Percentiles rank a stretch among this genome's conserved stretches.
phyloP scores from a whole-genome alignment of 2,797 vertebrate species.

The Pachyuromys duprasi region DNA sequence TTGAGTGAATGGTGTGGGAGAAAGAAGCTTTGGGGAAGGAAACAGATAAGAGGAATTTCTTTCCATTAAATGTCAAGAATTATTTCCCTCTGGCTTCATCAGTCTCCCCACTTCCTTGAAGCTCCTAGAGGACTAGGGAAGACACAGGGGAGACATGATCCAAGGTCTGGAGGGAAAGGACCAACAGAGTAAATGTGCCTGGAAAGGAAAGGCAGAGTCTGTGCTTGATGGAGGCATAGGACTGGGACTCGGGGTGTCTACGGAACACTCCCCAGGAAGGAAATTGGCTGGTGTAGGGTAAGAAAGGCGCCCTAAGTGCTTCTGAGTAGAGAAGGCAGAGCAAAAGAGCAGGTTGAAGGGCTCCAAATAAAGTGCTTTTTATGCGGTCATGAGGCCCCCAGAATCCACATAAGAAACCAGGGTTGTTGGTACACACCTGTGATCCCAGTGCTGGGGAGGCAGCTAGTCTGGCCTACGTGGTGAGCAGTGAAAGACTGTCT shows the following conservation, averaged over 20 bases:
- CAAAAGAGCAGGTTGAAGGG: background rate
- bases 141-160: fast-evolving
- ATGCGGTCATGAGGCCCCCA: background rate
- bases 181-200: background rate
- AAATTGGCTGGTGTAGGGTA: background rate
- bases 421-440: background rate
- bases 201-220: background rate
- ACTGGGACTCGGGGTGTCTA: background rate
- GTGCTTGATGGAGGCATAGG: background rate
- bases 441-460: no score
- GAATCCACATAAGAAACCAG: background rate
- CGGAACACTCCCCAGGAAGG: background rate
- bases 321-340: background rate
- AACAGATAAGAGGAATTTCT: background rate
- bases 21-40: background rate
- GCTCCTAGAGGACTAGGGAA: background rate
- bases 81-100: background rate
- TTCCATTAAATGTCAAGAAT: background rate
- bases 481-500: background rate
- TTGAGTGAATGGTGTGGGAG: no score
- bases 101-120: background rate
- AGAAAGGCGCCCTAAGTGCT: background rate
- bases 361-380: background rate
- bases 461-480: no score
- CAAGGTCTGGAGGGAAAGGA: background rate